A percentile compares a stretch with the other conserved stretches of the same genome.
Conservation (phyloP, 2,888 invertebrate species). For the Stenotaenia linearis region DNA sequence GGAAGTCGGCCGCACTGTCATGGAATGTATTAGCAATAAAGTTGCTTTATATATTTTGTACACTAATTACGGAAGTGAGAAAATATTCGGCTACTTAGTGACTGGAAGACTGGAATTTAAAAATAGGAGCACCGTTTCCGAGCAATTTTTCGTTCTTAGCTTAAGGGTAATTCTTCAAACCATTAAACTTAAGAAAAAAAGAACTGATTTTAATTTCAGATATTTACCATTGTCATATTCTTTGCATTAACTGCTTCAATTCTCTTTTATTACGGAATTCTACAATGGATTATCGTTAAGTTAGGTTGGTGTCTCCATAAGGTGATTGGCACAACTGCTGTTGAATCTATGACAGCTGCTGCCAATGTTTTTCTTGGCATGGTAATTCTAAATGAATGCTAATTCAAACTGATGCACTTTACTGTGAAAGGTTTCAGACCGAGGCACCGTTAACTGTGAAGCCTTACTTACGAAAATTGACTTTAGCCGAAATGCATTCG, state of each 20-base stretch:
- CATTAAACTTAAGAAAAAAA: neutral
- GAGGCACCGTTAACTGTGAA: neutral
- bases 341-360: slow-evolving; percentile 3
- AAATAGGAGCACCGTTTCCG: neutral
- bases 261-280: slow-evolving; percentile 2
- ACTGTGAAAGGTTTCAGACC: neutral
- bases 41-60: neutral
- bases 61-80: neutral
- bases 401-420: neutral
- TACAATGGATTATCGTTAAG: slow-evolving; percentile 19
- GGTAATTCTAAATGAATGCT: neutral
- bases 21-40: neutral
- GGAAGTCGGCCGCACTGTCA: neutral
- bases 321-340: slow-evolving; percentile 20
- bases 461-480: neutral
- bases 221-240: neutral
- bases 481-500: neutral
- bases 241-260: neutral
- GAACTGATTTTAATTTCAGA: neutral
- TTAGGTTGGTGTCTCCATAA: neutral
- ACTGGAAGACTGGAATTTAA: neutral
- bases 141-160: neutral
- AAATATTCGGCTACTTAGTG: neutral
- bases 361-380: slow-evolving; percentile 18
- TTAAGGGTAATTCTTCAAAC: neutral